Percentiles rank a stretch among this genome's conserved stretches.
Evolutionary conservation across 2,888 invertebrate species (phyloP).

Genomic region (Barypeithes pellucidus): DNA sequence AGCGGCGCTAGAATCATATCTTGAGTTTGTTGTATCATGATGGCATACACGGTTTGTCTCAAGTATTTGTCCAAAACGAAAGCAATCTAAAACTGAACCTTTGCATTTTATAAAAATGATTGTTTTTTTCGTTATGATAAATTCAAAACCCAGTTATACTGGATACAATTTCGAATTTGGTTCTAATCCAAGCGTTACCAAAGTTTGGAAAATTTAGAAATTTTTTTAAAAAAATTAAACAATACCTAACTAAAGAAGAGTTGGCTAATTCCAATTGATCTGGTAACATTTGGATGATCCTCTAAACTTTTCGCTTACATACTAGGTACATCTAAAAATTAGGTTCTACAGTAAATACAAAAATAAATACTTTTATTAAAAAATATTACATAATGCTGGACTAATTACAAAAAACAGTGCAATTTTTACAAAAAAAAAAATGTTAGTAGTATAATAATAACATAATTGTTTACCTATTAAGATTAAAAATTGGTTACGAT

Average conservation of each 20-base stretch:
- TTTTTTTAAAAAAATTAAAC: no score
- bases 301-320: neutral
- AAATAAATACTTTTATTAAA: constrained; percentile 52
- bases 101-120: constrained; percentile 26
- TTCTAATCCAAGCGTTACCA: constrained; percentile 7
- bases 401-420: constrained; percentile 41
- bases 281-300: neutral
- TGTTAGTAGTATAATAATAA: constrained; percentile 17
- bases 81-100: neutral
- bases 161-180: neutral
- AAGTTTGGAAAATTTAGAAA: neutral
- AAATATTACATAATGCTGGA: constrained; percentile 39
- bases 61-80: neutral
- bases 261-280: neutral
- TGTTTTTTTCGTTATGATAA: constrained; percentile 25
- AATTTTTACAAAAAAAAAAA: constrained; percentile 30
- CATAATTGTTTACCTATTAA: constrained; percentile 18
- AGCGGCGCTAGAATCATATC: no score
- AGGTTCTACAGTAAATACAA: constrained; percentile 50
- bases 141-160: constrained; percentile 13
- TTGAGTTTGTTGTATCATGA: no score
- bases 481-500: constrained; percentile 13
- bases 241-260: no score
- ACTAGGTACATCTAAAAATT: constrained; percentile 40
- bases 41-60: no score